Conservation (phyloP, 2,113 vertebrate genomes). For the Otocyon megalotis region DNA sequence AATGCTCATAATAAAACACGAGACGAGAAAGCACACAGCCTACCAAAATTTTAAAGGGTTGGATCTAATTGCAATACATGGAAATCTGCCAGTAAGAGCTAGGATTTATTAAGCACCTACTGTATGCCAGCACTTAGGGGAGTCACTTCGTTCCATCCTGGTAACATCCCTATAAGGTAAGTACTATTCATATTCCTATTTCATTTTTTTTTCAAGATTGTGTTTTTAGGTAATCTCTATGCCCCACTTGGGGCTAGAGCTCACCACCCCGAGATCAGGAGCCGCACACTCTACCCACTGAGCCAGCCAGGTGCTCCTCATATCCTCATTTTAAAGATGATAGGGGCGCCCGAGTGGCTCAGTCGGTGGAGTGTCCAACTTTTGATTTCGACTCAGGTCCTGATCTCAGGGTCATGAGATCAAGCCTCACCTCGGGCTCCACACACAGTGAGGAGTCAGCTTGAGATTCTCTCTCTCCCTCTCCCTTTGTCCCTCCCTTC, state of each 20-base stretch:
- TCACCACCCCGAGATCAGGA: not conserved
- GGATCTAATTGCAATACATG: not conserved
- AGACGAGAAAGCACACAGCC: not conserved
- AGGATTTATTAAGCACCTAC: not conserved
- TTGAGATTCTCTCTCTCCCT: not conserved
- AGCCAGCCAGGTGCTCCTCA: not conserved
- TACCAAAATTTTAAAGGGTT: not conserved
- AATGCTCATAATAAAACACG: not conserved
- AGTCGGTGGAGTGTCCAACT: fast-evolving
- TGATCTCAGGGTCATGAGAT: not conserved
- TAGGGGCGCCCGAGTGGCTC: not conserved
- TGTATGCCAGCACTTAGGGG: not conserved
- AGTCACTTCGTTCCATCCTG: not conserved
- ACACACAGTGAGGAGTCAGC: not conserved
- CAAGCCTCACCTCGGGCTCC: not conserved
- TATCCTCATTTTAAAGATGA: not conserved
- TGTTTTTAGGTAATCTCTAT: not conserved
- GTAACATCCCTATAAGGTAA: not conserved
- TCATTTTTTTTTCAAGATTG: not conserved
- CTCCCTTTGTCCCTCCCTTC: not conserved
- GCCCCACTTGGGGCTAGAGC: not conserved
- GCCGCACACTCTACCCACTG: not conserved
- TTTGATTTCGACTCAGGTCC: not conserved
- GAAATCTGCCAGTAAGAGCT: not conserved
- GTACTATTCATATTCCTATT: not conserved